A percentile compares a stretch with the other conserved stretches of the same genome.
phyloP scores from a whole-genome alignment of 1,140 invertebrate species.

The Drosophila grimshawi region DNA sequence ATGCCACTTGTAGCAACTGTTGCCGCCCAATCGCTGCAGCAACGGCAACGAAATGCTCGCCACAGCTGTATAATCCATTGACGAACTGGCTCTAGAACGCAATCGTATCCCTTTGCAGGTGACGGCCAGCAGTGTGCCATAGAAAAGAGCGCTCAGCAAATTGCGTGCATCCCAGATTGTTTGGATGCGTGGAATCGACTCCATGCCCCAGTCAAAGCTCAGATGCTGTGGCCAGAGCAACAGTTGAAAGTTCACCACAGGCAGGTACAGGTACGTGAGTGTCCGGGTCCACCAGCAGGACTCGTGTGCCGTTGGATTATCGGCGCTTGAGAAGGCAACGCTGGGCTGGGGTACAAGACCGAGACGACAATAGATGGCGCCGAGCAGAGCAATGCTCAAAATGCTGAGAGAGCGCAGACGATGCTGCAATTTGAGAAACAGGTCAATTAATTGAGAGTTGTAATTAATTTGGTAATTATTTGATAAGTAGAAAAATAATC shows the following conservation, averaged over 20 bases:
- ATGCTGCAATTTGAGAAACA: slow-evolving; percentile 86
- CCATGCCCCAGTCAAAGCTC: slow-evolving; percentile 98
- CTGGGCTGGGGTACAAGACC: slow-evolving; percentile 87
- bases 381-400: slow-evolving; percentile 86
- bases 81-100: not conserved
- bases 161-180: slow-evolving; percentile 90
- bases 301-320: slow-evolving; percentile 94
- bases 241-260: slow-evolving; percentile 93
- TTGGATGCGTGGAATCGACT: slow-evolving; percentile 92
- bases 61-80: slow-evolving; percentile 47
- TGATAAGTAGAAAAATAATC: not conserved
- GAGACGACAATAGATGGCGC: slow-evolving; percentile 88
- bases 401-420: slow-evolving; percentile 88
- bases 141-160: slow-evolving; percentile 89
- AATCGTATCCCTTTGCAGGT: slow-evolving; percentile 69
- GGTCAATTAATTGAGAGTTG: not conserved
- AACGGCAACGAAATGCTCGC: slow-evolving; percentile 57
- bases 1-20: slow-evolving; percentile 59
- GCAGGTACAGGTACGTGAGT: slow-evolving; percentile 94
- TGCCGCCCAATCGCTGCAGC: slow-evolving; percentile 45
- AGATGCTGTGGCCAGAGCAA: slow-evolving; percentile 92
- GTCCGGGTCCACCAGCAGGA: slow-evolving; percentile 89
- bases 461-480: not conserved
- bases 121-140: slow-evolving; percentile 86
- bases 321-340: slow-evolving; percentile 92